Conservation (phyloP, 2,113 vertebrate genomes). For the Nycticorax nycticorax region DNA sequence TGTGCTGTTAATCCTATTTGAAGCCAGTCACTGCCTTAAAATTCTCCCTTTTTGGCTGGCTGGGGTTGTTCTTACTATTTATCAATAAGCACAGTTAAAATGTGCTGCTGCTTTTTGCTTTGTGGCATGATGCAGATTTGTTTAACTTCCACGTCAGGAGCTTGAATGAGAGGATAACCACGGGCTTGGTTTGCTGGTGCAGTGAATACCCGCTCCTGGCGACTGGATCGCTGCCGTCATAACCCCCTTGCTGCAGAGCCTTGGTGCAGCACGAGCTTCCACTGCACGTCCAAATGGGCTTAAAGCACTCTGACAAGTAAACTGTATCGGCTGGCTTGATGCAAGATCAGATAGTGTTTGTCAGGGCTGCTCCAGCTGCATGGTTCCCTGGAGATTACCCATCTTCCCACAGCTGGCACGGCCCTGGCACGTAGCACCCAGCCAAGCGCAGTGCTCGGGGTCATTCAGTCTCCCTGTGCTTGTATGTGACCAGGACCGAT, state of each 20-base stretch:
- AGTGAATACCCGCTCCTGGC: neutral
- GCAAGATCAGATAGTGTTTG: neutral
- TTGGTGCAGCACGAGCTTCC: neutral
- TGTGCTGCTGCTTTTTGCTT: neutral
- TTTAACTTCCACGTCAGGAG: neutral
- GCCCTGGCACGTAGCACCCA: neutral
- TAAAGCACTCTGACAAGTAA: conserved; percentile 31
- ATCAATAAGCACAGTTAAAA: neutral
- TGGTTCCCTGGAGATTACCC: neutral
- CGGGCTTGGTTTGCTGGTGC: neutral
- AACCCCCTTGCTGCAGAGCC: neutral
- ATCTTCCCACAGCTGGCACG: neutral
- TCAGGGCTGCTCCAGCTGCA: neutral
- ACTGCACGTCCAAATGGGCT: neutral
- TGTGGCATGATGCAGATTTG: fast-evolving
- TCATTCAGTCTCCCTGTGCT: neutral
- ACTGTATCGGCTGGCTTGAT: neutral
- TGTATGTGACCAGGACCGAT: neutral
- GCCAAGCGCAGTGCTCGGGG: fast-evolving
- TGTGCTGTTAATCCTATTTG: neutral
- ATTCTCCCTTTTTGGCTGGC: neutral
- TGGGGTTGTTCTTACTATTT: neutral
- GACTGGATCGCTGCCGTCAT: neutral
- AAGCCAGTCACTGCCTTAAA: neutral
- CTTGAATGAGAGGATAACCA: neutral